phyloP scores from a whole-genome alignment of 2,888 invertebrate genomes.

The Habrosyne pyritoides region DNA sequence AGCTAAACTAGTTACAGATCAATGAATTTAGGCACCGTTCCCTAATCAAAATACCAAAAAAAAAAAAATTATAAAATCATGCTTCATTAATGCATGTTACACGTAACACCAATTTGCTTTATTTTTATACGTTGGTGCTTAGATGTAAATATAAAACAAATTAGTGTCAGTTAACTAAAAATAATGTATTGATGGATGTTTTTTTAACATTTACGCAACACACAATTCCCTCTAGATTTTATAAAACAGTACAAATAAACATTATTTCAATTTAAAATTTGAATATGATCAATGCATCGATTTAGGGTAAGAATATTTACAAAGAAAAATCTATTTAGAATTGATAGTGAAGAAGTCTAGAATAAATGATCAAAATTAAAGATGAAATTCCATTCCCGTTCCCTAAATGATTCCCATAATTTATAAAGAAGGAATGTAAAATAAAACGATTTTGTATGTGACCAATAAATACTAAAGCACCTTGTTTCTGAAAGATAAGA shows the following conservation, averaged over 20 bases:
- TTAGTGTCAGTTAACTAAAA: neutral
- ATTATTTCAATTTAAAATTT: neutral
- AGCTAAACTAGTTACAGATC: conserved; percentile 68
- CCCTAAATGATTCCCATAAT: neutral
- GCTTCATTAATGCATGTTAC: neutral
- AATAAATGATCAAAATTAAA: neutral
- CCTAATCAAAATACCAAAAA: conserved; percentile 39
- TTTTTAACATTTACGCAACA: neutral
- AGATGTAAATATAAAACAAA: neutral
- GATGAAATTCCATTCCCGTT: neutral
- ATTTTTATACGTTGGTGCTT: neutral
- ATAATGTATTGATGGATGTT: neutral
- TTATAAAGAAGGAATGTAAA: conserved; percentile 2
- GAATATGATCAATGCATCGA: neutral
- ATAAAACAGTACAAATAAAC: neutral
- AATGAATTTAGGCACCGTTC: conserved; percentile 67
- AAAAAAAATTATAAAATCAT: neutral
- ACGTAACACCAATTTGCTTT: neutral
- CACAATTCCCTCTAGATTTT: neutral
- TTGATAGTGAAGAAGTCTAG: neutral
- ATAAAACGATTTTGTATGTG: neutral
- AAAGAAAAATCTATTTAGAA: neutral
- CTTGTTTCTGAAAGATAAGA: neutral
- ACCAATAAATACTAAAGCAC: conserved; percentile 1
- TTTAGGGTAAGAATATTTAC: neutral